Evolutionary conservation across 2,888 invertebrate species (phyloP).

Genomic region (Metallyticus violacea): DNA sequence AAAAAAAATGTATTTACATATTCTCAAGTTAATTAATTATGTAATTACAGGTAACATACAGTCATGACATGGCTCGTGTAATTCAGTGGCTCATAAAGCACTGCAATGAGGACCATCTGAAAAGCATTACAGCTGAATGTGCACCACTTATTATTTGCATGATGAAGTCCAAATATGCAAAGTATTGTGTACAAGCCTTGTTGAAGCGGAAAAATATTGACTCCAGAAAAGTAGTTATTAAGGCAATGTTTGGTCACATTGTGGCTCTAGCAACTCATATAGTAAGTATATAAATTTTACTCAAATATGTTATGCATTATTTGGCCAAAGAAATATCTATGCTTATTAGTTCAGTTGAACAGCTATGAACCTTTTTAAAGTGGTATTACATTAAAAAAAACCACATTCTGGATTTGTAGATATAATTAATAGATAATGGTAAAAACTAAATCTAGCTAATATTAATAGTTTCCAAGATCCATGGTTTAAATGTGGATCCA

Average conservation of each 20-base stretch:
- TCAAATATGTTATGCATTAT: no score
- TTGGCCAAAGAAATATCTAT: no score
- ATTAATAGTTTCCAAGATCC: no score
- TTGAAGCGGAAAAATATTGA: neutral
- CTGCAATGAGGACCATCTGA: neutral
- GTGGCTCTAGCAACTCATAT: neutral
- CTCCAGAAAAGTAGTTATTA: neutral
- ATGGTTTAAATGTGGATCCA: no score
- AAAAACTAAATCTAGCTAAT: no score
- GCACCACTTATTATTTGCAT: neutral
- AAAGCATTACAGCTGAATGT: neutral
- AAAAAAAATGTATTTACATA: neutral
- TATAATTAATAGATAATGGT: no score
- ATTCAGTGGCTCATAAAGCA: neutral
- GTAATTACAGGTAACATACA: neutral
- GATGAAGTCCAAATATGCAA: neutral
- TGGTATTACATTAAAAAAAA: no score
- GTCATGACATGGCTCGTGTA: neutral
- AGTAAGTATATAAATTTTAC: neutral
- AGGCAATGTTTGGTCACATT: neutral
- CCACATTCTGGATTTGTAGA: no score
- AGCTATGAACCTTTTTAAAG: no score
- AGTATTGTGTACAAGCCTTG: neutral
- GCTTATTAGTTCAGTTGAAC: no score
- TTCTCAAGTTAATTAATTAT: neutral